phyloP scores from a whole-genome alignment of 2,797 vertebrate species.

The Sus cebifrons region DNA sequence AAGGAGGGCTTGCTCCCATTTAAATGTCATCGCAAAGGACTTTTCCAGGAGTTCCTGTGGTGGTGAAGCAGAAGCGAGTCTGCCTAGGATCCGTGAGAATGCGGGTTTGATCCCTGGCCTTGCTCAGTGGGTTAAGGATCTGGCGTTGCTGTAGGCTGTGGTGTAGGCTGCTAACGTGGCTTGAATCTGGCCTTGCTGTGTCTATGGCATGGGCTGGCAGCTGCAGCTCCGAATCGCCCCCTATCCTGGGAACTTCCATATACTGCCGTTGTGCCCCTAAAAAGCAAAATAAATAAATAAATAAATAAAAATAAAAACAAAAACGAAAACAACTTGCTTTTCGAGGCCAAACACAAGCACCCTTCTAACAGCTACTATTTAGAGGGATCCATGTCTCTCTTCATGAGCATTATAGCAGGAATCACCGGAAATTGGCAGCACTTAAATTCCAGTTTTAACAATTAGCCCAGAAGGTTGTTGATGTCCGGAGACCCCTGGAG shows the following conservation, averaged over 20 bases:
- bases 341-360: neutral
- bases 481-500: neutral
- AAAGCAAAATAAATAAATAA: neutral
- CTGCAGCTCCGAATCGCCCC: too few relatives aligned
- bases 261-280: too few relatives aligned
- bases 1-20: neutral
- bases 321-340: neutral
- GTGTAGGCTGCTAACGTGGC: too few relatives aligned
- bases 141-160: too few relatives aligned
- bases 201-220: too few relatives aligned
- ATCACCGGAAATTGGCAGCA: slow-evolving; percentile 9
- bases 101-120: too few relatives aligned
- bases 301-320: neutral
- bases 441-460: neutral
- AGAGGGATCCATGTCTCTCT: neutral
- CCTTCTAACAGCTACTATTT: neutral
- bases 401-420: slow-evolving; percentile 28
- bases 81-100: too few relatives aligned
- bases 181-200: too few relatives aligned
- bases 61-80: too few relatives aligned
- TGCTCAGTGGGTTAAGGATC: too few relatives aligned
- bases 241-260: too few relatives aligned
- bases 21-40: neutral
- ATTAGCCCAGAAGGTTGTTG: neutral
- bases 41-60: too few relatives aligned